Base-by-base conservation (phyloP, 2,797 vertebrate genomes). In the Gallirallus australis region DNA sequence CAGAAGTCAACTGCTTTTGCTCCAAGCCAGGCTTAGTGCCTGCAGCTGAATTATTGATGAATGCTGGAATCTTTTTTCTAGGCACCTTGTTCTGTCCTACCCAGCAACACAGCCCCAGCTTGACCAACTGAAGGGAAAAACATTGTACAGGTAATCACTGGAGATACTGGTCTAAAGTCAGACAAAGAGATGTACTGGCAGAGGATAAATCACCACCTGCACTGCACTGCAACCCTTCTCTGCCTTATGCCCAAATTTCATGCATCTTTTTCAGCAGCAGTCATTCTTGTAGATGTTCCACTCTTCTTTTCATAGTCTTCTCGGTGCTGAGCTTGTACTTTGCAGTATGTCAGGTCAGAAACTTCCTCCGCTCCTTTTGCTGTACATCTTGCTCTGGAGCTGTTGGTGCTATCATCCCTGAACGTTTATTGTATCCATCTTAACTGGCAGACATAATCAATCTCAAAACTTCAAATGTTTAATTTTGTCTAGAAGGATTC, bases 61-160 rank as follows among this genome's bases (percentile, higher is more conserved):
- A 31, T 52, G 66, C 61, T 63, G 69, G 45, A 52, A 20, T 4
- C 3, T 24, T 65, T 64, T 76, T 24, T 42, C 18, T 19, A 48
- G 57, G 23, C 37, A 24, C 3, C 8, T 5, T 24, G n/a, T 54
- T 72, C 23, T 82, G 0, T 30, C 25, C 52, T 65, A 42, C 54
- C 20, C 40, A 60, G 35, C 40, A 47, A 42, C 27, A 24, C 16
- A 11, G 7, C 30, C 83, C 30, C 15, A 48, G 33, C 17, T 31
- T 61, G 78, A 39, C 14, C 68, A 75, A 6, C 3, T 31, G 48
- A 24, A 66, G 80, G 18, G 3, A 45, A 48, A 18, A 3, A 0
- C 12, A 1, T 1, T 9, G 6, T 1, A 2, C 7, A 35, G 61
- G 12, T 1, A 3, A 48, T 35, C 7, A 1, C 48, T 48, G n/a